Conservation (phyloP, 1,140 invertebrate genomes). For the Capitella teleta region DNA sequence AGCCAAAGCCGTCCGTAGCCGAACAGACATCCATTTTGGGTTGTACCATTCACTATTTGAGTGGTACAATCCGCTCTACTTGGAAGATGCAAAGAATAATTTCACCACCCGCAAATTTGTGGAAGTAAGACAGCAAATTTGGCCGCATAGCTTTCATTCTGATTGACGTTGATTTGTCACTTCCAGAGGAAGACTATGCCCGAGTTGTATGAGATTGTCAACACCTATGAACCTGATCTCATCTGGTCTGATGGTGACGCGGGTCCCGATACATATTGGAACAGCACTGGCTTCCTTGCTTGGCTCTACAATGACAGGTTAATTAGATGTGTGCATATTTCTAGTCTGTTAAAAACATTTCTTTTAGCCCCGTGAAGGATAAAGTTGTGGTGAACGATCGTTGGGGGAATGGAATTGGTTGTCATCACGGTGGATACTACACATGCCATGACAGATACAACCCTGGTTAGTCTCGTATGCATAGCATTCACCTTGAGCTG, state of each 20-base stretch:
- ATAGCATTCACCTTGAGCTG: no score
- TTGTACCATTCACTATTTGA: conserved; percentile 82
- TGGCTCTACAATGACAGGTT: conserved; percentile 90
- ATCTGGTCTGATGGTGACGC: conserved; percentile 84
- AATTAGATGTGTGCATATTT: background rate
- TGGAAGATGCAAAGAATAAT: conserved; percentile 55
- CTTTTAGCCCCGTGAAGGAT: conserved; percentile 66
- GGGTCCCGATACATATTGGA: conserved; percentile 56
- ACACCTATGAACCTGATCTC: conserved; percentile 73
- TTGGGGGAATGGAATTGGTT: conserved; percentile 67
- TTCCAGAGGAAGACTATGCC: conserved; percentile 34
- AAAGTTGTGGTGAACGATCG: conserved; percentile 78
- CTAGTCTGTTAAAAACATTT: no score
- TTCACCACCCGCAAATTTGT: conserved; percentile 53
- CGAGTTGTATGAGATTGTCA: conserved; percentile 50
- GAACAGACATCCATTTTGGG: conserved; percentile 63
- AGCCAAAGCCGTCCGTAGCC: conserved; percentile 53
- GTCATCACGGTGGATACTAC: conserved; percentile 79
- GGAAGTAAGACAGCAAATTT: no score
- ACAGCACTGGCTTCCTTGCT: conserved; percentile 53
- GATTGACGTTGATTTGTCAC: no score
- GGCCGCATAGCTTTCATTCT: no score
- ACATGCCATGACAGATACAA: conserved; percentile 72
- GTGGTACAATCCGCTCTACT: conserved; percentile 79
- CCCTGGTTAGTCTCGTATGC: no score